phyloP scores from a whole-genome alignment of 2,113 vertebrate genomes.

The Pseudopipra pipra region DNA sequence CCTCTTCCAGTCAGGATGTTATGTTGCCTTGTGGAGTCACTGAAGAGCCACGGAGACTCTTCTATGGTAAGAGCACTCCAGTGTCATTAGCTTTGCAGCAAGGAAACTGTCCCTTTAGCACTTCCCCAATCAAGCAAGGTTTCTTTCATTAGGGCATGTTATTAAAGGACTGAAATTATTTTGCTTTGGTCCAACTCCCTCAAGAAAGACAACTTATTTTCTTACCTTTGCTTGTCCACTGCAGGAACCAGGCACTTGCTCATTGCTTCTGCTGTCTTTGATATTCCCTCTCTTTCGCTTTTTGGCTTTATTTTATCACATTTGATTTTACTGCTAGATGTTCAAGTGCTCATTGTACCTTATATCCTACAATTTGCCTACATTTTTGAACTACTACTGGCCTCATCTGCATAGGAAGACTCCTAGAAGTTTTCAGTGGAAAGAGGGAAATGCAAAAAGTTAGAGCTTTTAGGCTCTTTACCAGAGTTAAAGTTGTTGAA shows the following conservation, averaged over 20 bases:
- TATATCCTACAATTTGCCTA: not conserved
- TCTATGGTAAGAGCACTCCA: slow-evolving; percentile 81
- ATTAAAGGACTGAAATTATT: not conserved
- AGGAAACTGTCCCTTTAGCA: slow-evolving; percentile 46
- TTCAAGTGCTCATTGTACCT: not conserved
- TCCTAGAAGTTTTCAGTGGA: not conserved
- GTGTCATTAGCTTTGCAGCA: slow-evolving; percentile 51
- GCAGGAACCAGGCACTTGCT: not conserved
- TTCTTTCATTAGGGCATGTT: not conserved
- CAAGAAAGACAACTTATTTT: slow-evolving; percentile 4
- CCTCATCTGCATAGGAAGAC: not conserved
- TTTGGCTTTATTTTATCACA: not conserved
- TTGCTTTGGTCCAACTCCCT: not conserved
- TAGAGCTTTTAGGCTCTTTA: not conserved
- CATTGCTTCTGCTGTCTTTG: slow-evolving; percentile 1
- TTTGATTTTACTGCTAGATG: not conserved
- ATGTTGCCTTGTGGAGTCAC: slow-evolving; percentile 85
- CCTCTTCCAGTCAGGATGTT: slow-evolving; percentile 80
- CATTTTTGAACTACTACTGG: not conserved
- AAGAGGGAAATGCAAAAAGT: not conserved
- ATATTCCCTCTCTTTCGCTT: not conserved
- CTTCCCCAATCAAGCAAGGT: not conserved
- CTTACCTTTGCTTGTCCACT: not conserved
- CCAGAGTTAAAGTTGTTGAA: not conserved
- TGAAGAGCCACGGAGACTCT: slow-evolving; percentile 82